Conservation (phyloP, 1,140 invertebrate species). For the Drosophila ficusphila region DNA sequence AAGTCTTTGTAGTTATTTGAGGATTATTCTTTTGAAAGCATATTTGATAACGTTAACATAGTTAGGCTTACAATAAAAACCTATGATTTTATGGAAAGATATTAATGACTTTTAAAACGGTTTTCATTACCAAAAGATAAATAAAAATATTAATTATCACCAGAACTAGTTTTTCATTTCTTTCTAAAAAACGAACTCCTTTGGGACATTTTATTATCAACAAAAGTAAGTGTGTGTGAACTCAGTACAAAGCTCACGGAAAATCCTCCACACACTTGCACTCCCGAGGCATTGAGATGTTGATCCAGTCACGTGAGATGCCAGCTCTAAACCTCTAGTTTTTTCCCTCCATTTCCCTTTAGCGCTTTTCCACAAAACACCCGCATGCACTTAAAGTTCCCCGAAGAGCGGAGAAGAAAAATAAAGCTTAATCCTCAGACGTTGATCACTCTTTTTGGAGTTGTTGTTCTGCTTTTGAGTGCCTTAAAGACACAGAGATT, state of each 20-base stretch:
- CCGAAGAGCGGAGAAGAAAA: not conserved
- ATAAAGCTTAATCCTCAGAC: not conserved
- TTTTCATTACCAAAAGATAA: no score
- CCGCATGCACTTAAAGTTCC: not conserved
- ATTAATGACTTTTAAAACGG: no score
- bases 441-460: not conserved
- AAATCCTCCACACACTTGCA: not conserved
- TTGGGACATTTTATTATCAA: no score
- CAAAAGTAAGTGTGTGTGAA: no score
- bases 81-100: no score
- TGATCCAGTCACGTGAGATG: not conserved
- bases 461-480: not conserved
- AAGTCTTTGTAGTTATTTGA: not conserved
- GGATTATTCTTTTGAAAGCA: not conserved
- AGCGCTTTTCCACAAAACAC: not conserved
- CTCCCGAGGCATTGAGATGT: not conserved
- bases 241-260: no score
- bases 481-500: not conserved
- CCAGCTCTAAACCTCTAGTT: not conserved
- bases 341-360: not conserved
- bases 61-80: no score
- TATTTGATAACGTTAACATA: no score
- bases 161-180: no score
- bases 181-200: no score
- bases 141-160: no score